Base-by-base conservation (phyloP, 2,888 invertebrate species). In the Xestia xanthographa region DNA sequence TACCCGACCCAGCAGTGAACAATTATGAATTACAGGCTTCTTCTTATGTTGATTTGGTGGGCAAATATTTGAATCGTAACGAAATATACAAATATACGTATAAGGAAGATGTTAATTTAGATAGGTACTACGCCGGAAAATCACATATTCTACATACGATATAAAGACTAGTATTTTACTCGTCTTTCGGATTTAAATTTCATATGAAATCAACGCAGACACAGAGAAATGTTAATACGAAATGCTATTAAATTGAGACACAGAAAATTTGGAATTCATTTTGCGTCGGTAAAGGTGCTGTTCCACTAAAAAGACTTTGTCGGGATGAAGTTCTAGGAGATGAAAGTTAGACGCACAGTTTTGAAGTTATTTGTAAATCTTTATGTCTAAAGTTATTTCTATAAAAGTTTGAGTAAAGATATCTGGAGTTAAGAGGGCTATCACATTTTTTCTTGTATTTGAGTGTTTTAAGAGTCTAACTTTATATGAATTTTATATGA, bases 141-240 rank as follows among this genome's bases (percentile, higher is more conserved):
- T 62, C n/a, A 62, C 14, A 80, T 56, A 9, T 48, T 72, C 22
- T 66, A 68, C 66, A 65, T 58, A 53, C 50, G 48, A 62, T 68
- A 80, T 81, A 72, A 72, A 71, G 62, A 69, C 60, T 75, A 73
- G 69, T 77, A 83, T 76, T 79, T 76, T 75, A 68, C 14, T 67
- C 65, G 63, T 80, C 65, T 80, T 79, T 69, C 3, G 72, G 76
- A 90, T 90, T 91, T 86, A 87, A 89, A 89, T 87, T 91, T 89
- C 87, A 88, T 87, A 88, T 87, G 84, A 91, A 90, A 91, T 91
- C 89, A 89, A 86, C 87, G 86, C 79, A 79, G 83, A 77, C 79
- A 85, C 84, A 86, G 83, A 77, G 66, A 80, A 80, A 91, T 88
- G 89, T 79, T 90, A 90, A 90, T 90, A 87, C 67, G 82, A 80